Evolutionary conservation across 2,888 invertebrate genomes (phyloP).

Genomic region (Kryphioiulus occultus): DNA sequence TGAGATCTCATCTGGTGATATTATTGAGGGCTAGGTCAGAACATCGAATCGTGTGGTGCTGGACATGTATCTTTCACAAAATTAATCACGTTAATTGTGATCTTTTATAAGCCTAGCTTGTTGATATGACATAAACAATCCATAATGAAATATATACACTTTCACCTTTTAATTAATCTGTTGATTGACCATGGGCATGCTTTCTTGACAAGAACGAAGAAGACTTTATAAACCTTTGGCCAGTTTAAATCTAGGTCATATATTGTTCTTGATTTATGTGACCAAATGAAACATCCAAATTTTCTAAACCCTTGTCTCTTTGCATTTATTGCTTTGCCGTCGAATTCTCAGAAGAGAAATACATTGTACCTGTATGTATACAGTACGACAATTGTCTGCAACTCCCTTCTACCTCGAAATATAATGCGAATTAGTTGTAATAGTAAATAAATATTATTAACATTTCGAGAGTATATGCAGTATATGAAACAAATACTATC

Average conservation of each 20-base stretch:
- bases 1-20: conserved; percentile 25
- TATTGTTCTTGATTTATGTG: too few relatives aligned
- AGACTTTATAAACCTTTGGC: too few relatives aligned
- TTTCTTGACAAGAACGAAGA: too few relatives aligned
- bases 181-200: too few relatives aligned
- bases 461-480: neutral
- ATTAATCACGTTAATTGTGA: neutral
- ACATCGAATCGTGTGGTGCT: neutral
- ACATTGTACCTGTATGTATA: too few relatives aligned
- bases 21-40: conserved; percentile 2
- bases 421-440: neutral
- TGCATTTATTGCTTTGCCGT: too few relatives aligned
- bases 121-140: neutral
- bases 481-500: neutral
- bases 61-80: neutral
- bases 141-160: too few relatives aligned
- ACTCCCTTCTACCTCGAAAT: neutral
- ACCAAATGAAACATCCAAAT: too few relatives aligned
- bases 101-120: neutral
- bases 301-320: too few relatives aligned
- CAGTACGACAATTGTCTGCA: neutral
- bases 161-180: too few relatives aligned
- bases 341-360: too few relatives aligned
- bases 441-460: neutral
- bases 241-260: too few relatives aligned